These are phyloP conservation scores for Mayetiola destructor DNA, from an alignment of 2,888 invertebrate species.

Conservation along the genomic window DNA sequence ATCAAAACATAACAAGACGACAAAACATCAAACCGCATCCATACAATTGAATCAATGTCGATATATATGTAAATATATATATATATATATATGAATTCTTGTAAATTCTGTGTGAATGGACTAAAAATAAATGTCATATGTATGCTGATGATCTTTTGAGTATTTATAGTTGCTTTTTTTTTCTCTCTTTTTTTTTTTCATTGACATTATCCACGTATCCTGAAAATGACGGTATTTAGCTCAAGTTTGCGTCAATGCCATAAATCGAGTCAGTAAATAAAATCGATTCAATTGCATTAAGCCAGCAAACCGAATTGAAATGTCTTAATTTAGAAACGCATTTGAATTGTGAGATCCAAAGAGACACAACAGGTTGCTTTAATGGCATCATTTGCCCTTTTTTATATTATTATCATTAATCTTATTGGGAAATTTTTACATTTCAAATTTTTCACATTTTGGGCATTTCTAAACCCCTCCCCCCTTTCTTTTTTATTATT, in stretches of 20 bases:
- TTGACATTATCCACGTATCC: background rate
- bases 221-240: background rate
- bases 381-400: too few relatives aligned
- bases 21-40: too few relatives aligned
- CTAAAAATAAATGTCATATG: background rate
- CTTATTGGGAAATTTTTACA: too few relatives aligned
- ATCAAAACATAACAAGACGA: too few relatives aligned
- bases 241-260: slow-evolving; percentile 11
- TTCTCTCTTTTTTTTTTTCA: too few relatives aligned
- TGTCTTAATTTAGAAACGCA: background rate
- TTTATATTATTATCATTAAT: background rate
- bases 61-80: background rate
- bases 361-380: too few relatives aligned
- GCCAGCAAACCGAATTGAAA: background rate
- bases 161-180: slow-evolving; percentile 12
- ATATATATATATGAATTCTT: background rate
- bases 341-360: background rate
- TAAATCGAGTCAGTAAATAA: background rate
- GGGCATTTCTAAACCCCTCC: too few relatives aligned
- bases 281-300: background rate
- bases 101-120: background rate
- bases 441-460: too few relatives aligned
- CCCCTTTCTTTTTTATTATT: background rate
- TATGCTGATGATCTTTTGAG: background rate
- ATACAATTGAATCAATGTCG: background rate